Evolutionary conservation across 2,113 vertebrate species (phyloP).

Genomic region (Elaphurus davidianus): DNA sequence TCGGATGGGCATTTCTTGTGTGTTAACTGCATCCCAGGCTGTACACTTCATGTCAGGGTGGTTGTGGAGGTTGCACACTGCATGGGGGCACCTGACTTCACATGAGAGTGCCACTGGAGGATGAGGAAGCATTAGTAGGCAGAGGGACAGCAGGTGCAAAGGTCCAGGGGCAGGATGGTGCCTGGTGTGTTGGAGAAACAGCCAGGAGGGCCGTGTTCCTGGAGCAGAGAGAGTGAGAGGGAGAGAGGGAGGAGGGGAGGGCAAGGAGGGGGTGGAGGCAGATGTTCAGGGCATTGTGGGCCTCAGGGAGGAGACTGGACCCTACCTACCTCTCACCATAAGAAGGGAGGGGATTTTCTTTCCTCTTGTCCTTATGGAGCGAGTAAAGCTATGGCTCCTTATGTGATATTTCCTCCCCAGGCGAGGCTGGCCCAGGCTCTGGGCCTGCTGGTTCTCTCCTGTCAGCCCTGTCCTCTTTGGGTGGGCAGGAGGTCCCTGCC

Average conservation of each 20-base stretch:
- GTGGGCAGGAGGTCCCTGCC: background rate
- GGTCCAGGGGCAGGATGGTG: background rate
- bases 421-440: background rate
- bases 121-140: background rate
- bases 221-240: background rate
- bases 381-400: background rate
- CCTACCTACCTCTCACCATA: background rate
- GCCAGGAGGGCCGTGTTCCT: background rate
- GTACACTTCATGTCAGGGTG: accelerated
- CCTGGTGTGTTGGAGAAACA: background rate
- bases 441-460: background rate
- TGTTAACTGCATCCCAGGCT: background rate
- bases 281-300: accelerated
- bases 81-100: background rate
- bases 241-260: background rate
- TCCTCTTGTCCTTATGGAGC: background rate
- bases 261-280: too few species aligned
- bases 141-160: background rate
- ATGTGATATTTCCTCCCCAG: background rate
- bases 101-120: background rate
- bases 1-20: background rate
- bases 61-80: too few species aligned
- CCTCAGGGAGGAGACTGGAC: too few species aligned
- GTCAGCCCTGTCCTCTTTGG: background rate
- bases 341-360: background rate